Evolutionary conservation across 2,113 vertebrate genomes (phyloP), one percentile per base, ranked within the genome.

Genomic region (Ciconia maguari): DNA sequence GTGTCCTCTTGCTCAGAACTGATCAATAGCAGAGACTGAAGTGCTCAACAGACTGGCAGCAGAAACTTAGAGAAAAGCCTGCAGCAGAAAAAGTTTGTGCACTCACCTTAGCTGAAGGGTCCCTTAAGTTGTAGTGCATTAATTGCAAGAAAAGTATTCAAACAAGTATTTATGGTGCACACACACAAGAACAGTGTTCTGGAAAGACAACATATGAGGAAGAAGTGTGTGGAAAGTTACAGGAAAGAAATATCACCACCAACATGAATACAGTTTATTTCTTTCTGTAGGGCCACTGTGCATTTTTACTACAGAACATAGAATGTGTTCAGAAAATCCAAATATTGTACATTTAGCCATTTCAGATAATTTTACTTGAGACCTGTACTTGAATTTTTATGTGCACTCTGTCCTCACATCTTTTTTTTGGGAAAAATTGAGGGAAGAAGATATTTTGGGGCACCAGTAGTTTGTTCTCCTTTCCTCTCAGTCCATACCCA

Each of bases 181-280:
- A 22, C 3, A 29, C 0, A 1, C 15, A 25, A 38, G 19, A 36
- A 64, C 20, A 74, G 8, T 10, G 3, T 48, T 42, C 30, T 65
- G 34, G 29, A 60, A 34, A 75, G 30, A 29, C 10, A 54, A 24
- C 6, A 7, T 29, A 24, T 1, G 4, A 48, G 27, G 21, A 68
- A 13, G 4, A 42, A 2, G 0, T 11, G 14, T 1, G 9, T 3
- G 2, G 12, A 24, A 62, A 62, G 2, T 22, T 65, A 24, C 3
- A 68, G 18, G 22, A 54, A 69, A 68, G 16, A 74, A 80, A 38
- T 62, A 62, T 49, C 46, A 51, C 7, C 17, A 68, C 3, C 34
- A 49, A 19, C 6, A 49, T 3, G 13, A 69, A 72, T 18, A 49
- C 6, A 84, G 29, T 46, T 57, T 16, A 18, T n/a, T 90, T 70